phyloP scores from a whole-genome alignment of 2,113 vertebrate genomes.

The Himantopus leucocephalus region DNA sequence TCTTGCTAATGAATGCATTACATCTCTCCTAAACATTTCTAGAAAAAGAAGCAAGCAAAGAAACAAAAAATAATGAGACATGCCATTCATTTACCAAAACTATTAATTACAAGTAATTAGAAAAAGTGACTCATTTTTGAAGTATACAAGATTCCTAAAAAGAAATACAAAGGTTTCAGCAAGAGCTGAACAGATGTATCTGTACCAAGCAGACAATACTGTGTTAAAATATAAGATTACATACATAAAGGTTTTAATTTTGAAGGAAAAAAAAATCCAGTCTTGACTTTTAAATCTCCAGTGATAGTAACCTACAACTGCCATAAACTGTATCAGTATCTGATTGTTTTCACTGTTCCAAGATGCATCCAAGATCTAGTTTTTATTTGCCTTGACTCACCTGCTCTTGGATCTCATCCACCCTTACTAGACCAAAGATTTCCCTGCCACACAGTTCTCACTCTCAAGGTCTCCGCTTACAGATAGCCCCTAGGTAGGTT shows the following conservation, averaged over 20 bases:
- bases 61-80: constrained; percentile 49
- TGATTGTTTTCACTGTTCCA: neutral
- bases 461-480: neutral
- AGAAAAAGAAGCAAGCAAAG: constrained; percentile 20
- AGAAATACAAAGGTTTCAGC: neutral
- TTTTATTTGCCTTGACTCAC: neutral
- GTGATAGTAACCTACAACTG: neutral
- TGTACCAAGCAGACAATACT: neutral
- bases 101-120: constrained; percentile 57
- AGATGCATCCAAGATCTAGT: neutral
- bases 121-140: constrained; percentile 38
- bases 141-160: neutral
- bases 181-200: neutral
- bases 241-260: neutral
- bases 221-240: neutral
- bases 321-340: neutral
- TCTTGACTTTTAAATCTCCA: neutral
- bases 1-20: constrained; percentile 60
- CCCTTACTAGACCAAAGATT: neutral
- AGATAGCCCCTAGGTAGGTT: neutral
- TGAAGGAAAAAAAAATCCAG: neutral
- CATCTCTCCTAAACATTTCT: constrained; percentile 53
- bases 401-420: neutral
- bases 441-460: neutral
- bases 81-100: constrained; percentile 31